phyloP scores from a whole-genome alignment of 2,888 invertebrate genomes.

The Geotrupes spiniger region DNA sequence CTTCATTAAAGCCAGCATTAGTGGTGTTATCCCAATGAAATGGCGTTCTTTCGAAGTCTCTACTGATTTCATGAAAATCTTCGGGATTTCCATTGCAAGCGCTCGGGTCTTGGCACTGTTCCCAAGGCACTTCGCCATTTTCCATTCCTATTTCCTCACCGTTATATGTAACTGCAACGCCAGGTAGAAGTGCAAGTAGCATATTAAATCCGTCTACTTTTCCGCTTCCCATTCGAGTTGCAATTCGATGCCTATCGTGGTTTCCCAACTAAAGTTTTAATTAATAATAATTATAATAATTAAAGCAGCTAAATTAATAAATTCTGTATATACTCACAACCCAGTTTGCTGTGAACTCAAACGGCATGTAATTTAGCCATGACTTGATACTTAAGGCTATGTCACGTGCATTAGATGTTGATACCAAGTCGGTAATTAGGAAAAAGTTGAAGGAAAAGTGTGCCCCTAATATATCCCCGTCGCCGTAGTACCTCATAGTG shows the following conservation, averaged over 20 bases:
- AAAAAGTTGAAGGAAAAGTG: conserved; percentile 80
- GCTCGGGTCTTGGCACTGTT: conserved; percentile 56
- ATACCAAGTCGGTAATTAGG: conserved; percentile 62
- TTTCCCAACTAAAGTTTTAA: conserved; percentile 74
- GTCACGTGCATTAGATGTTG: conserved; percentile 60
- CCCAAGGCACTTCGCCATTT: conserved; percentile 55
- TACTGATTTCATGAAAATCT: conserved; percentile 56
- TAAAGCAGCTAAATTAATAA: too few relatives aligned
- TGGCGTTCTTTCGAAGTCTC: conserved; percentile 77
- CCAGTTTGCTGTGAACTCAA: conserved; percentile 67
- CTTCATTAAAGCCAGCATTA: conserved; percentile 57
- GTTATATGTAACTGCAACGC: conserved; percentile 83
- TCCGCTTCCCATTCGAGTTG: conserved; percentile 64
- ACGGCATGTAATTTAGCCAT: conserved; percentile 64
- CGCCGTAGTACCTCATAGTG: conserved; percentile 65
- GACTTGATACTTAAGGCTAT: conserved; percentile 61
- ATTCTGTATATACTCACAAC: conserved; percentile 61
- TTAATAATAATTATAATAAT: too few relatives aligned
- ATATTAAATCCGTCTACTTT: conserved; percentile 81
- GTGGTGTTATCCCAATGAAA: conserved; percentile 70
- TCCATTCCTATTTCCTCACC: conserved; percentile 78
- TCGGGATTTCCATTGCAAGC: conserved; percentile 58
- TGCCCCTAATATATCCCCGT: conserved; percentile 55
- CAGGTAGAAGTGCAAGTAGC: conserved; percentile 77
- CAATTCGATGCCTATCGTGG: conserved; percentile 72